A percentile compares a stretch with the other conserved stretches of the same genome.
These are phyloP conservation scores for Ruditapes philippinarum DNA, from an alignment of 1,140 invertebrate genomes.

Conservation along the genomic window DNA sequence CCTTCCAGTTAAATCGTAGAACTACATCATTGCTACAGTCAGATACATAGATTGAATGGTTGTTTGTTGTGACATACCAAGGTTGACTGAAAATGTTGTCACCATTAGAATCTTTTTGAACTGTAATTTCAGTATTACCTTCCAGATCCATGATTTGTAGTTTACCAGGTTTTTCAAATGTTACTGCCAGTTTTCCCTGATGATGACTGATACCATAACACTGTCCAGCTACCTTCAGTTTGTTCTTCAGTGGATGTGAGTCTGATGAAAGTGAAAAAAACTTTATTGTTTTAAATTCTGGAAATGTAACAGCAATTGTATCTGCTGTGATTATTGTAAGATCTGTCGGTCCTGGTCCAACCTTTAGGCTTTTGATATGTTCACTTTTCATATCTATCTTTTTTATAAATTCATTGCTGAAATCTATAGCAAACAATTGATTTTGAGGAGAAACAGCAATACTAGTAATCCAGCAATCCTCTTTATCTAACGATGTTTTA, in stretches of 20 bases:
- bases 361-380: neutral
- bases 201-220: neutral
- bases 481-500: neutral
- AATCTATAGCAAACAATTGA: neutral
- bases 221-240: neutral
- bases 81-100: neutral
- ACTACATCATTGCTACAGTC: no score
- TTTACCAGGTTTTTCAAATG: neutral
- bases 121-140: neutral
- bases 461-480: no score
- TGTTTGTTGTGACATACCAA: no score
- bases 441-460: neutral
- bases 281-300: neutral
- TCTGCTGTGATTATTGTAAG: neutral
- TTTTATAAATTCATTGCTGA: neutral
- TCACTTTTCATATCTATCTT: neutral
- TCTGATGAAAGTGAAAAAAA: neutral
- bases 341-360: neutral
- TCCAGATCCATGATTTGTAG: conserved; percentile 8
- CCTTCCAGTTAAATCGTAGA: no score
- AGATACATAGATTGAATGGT: no score
- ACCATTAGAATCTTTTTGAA: neutral
- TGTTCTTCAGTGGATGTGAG: neutral
- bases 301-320: neutral
- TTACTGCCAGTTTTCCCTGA: neutral